These are phyloP conservation scores for Aleiodes sp. DNA, from an alignment of 1,140 invertebrate species.

Conservation along the genomic window DNA sequence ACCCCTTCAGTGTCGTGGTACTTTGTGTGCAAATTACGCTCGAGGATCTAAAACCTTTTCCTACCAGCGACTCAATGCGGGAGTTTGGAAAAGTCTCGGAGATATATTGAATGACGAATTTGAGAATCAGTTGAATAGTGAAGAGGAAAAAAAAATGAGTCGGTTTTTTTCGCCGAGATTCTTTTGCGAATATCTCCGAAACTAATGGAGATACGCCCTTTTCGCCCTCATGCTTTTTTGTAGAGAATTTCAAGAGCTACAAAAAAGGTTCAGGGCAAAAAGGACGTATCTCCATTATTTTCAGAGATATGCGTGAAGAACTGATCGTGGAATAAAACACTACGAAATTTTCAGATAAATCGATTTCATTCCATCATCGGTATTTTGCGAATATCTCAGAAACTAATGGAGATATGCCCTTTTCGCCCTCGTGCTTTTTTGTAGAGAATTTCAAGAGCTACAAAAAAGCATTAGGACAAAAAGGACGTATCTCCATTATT, in stretches of 20 bases:
- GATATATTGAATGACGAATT: slow-evolving; percentile 6
- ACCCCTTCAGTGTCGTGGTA: slow-evolving; percentile 15
- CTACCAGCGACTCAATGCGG: not conserved
- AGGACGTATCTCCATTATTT: too few species aligned
- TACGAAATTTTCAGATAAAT: too few species aligned
- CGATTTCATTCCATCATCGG: too few species aligned
- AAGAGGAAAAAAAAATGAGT: too few species aligned
- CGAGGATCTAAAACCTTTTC: not conserved
- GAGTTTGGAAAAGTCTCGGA: slow-evolving; percentile 9
- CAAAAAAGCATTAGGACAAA: too few species aligned
- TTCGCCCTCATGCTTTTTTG: not conserved
- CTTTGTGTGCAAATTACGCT: slow-evolving; percentile 16
- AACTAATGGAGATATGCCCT: not conserved
- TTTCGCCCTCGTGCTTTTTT: not conserved
- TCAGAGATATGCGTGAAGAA: too few species aligned
- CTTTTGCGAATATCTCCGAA: not conserved
- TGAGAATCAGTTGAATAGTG: not conserved
- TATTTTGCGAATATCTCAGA: not conserved
- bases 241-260: too few species aligned
- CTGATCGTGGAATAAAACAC: too few species aligned
- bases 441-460: too few species aligned
- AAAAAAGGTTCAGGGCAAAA: too few species aligned
- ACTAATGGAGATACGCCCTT: not conserved
- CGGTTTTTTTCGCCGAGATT: too few species aligned
- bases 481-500: too few species aligned